Conservation (phyloP, 2,888 invertebrate genomes). For the Entomobrya proxima region DNA sequence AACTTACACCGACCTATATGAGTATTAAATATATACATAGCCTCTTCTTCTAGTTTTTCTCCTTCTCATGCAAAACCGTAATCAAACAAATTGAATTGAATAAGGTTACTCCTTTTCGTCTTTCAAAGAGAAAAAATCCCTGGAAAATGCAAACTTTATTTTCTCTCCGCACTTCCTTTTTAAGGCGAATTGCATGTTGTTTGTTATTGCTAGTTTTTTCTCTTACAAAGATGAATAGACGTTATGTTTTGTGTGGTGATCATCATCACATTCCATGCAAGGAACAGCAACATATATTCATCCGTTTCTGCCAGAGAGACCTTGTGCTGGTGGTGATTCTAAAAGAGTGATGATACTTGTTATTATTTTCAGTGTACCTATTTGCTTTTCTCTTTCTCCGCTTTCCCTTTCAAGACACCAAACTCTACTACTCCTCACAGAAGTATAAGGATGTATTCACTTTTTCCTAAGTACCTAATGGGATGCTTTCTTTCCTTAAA, state of each 20-base stretch:
- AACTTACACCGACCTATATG: not conserved
- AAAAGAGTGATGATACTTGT: not conserved
- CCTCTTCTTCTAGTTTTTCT: not conserved
- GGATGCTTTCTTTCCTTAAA: too few relatives aligned
- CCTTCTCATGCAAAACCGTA: slow-evolving; percentile 57
- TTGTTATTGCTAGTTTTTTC: not conserved
- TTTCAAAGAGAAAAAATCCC: slow-evolving; percentile 15
- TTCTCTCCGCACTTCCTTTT: slow-evolving; percentile 17
- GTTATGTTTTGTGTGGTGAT: too few relatives aligned
- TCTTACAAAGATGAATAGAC: too few relatives aligned
- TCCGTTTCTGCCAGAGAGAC: not conserved
- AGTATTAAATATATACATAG: too few relatives aligned
- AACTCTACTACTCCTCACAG: too few relatives aligned
- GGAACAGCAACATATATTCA: not conserved
- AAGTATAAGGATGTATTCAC: too few relatives aligned
- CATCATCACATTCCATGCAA: not conserved
- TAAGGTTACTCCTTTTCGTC: not conserved
- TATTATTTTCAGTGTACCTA: not conserved
- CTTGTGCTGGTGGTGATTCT: not conserved
- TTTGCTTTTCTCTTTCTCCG: not conserved
- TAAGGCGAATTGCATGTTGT: slow-evolving; percentile 2
- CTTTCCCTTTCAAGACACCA: too few relatives aligned
- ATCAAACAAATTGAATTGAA: slow-evolving; percentile 59
- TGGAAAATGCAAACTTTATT: slow-evolving; percentile 47
- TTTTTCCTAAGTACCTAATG: too few relatives aligned